Evolutionary conservation across 2,888 invertebrate species (phyloP).

Genomic region (Gymnoscelis rufifasciata): DNA sequence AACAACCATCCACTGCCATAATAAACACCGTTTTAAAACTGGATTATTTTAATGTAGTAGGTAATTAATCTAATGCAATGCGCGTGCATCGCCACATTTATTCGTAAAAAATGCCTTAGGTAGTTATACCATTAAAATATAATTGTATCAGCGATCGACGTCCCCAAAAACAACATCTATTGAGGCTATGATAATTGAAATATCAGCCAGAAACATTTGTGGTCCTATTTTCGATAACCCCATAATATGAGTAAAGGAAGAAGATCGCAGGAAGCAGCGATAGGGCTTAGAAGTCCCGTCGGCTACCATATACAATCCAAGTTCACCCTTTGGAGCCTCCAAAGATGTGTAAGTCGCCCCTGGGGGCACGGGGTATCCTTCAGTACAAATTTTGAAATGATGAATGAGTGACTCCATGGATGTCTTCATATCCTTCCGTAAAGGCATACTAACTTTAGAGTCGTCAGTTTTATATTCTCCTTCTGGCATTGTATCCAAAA

Average conservation of each 20-base stretch:
- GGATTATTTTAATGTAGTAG: too few relatives aligned
- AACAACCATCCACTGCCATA: too few relatives aligned
- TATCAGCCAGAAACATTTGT: slow-evolving; percentile 86
- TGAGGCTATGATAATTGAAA: slow-evolving; percentile 87
- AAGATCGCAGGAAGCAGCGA: slow-evolving; percentile 80
- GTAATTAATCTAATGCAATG: too few relatives aligned
- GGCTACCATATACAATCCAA: slow-evolving; percentile 91
- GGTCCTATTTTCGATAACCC: slow-evolving; percentile 81
- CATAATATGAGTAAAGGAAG: slow-evolving; percentile 81
- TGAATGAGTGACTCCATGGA: slow-evolving; percentile 93
- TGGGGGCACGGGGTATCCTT: slow-evolving; percentile 91
- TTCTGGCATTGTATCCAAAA: slow-evolving; percentile 88
- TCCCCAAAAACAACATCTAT: slow-evolving; percentile 82
- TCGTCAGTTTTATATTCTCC: slow-evolving; percentile 90
- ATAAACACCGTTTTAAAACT: too few relatives aligned
- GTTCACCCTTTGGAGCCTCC: slow-evolving; percentile 92
- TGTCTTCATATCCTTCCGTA: slow-evolving; percentile 89
- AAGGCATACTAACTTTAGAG: slow-evolving; percentile 86
- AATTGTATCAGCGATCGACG: slow-evolving; percentile 72
- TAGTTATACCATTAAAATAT: not conserved
- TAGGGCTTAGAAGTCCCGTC: slow-evolving; percentile 89
- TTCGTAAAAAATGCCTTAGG: too few relatives aligned
- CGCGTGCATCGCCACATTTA: too few relatives aligned
- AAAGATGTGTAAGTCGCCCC: slow-evolving; percentile 88
- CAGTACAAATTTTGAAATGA: slow-evolving; percentile 91